These are phyloP conservation scores for Rhagoletis pomonella DNA, from an alignment of 1,140 invertebrate species.

Conservation along the genomic window DNA sequence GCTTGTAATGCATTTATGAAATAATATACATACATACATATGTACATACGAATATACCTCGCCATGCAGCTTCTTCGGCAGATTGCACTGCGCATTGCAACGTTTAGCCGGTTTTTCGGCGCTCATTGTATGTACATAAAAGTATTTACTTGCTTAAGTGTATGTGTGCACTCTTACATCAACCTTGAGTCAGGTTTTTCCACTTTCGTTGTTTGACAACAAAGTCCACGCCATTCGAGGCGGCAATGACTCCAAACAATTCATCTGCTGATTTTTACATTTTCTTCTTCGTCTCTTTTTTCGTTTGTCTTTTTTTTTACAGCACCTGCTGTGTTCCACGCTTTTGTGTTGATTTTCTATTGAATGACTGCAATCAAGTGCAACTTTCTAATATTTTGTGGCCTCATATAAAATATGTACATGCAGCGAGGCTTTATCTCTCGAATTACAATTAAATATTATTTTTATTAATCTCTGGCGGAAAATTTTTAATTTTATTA, in stretches of 20 bases:
- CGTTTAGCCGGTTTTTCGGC: background rate
- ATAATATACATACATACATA: background rate
- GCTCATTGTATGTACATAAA: background rate
- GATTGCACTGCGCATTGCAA: background rate
- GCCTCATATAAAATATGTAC: background rate
- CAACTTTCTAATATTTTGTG: conserved; percentile 37
- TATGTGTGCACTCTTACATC: conserved; percentile 59
- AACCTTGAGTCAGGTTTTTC: conserved; percentile 74
- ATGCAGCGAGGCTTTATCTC: background rate
- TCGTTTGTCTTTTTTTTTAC: background rate
- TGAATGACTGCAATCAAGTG: conserved; percentile 2
- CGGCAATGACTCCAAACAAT: conserved; percentile 45
- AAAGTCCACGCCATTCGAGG: background rate
- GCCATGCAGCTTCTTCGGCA: background rate
- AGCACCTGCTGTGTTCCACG: background rate
- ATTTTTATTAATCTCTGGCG: background rate
- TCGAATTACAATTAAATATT: background rate
- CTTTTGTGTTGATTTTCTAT: background rate
- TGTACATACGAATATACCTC: background rate
- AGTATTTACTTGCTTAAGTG: background rate
- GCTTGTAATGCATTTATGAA: background rate
- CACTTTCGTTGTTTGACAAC: conserved; percentile 65
- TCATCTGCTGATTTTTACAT: conserved; percentile 22
- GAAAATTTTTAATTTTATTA: background rate
- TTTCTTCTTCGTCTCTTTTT: background rate